Percentiles rank a stretch among this genome's conserved stretches.
Evolutionary conservation across 2,113 vertebrate genomes (phyloP).

Genomic region (Psilopsiagon aurifrons): DNA sequence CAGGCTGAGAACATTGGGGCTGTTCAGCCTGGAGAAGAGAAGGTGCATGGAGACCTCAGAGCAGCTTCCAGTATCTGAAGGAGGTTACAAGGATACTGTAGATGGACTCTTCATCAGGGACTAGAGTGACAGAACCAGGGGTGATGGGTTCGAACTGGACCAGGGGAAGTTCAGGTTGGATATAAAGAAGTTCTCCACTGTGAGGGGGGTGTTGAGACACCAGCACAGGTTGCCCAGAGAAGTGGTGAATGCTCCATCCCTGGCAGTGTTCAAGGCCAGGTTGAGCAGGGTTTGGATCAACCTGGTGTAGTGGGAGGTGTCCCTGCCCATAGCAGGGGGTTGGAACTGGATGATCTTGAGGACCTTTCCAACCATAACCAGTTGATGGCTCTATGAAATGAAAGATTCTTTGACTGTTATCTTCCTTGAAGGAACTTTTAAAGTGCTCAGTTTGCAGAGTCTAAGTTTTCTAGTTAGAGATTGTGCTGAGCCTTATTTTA

Average conservation of each 20-base stretch:
- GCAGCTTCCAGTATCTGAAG: neutral
- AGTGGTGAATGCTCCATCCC: neutral
- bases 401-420: neutral
- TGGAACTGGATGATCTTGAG: neutral
- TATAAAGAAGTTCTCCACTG: neutral
- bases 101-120: neutral
- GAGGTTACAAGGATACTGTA: neutral
- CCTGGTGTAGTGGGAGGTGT: neutral
- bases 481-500: neutral
- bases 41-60: neutral
- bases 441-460: neutral
- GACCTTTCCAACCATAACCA: neutral
- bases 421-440: neutral
- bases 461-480: neutral
- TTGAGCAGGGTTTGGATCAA: neutral
- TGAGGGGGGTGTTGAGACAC: neutral
- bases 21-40: neutral
- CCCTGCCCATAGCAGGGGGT: neutral
- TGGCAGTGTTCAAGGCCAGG: neutral
- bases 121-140: neutral
- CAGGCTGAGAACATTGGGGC: neutral
- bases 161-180: neutral
- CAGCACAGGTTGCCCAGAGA: neutral
- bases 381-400: neutral
- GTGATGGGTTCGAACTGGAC: neutral